Conservation (phyloP, 92 coral and sea anemone genomes). For the Epizoanthus rinbou region DNA sequence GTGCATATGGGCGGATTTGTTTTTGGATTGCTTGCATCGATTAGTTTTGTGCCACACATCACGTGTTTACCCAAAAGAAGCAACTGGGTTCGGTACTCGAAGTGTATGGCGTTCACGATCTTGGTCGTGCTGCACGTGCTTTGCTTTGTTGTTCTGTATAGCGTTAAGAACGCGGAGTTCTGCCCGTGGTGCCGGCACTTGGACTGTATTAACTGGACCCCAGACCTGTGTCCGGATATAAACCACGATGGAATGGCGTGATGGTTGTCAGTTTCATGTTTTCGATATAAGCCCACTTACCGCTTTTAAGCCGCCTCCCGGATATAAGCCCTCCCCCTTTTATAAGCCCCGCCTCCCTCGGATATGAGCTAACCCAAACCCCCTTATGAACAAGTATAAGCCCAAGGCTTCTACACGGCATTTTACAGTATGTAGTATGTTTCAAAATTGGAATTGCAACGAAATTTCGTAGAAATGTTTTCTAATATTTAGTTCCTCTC, state of each 20-base stretch:
- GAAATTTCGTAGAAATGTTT: too few species aligned
- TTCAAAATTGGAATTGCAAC: too few species aligned
- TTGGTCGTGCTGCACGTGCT: constrained; percentile 38
- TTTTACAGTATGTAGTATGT: too few species aligned
- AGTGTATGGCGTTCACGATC: constrained; percentile 32
- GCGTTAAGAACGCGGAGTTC: constrained; percentile 50
- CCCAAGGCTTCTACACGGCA: too few species aligned
- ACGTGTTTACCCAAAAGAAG: constrained; percentile 1
- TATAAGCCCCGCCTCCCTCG: too few species aligned
- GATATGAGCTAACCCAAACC: too few species aligned
- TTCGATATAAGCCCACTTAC: too few species aligned
- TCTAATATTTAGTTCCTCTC: too few species aligned
- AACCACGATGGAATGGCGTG: constrained; percentile 52
- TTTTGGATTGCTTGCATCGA: constrained; percentile 69
- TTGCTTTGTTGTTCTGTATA: constrained; percentile 49
- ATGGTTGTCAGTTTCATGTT: neutral
- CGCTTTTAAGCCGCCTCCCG: too few species aligned
- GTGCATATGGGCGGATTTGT: constrained; percentile 87
- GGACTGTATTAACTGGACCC: constrained; percentile 76
- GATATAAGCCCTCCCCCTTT: too few species aligned
- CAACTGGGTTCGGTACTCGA: constrained; percentile 47
- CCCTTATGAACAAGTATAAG: too few species aligned
- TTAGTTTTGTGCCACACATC: constrained; percentile 52
- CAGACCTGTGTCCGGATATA: constrained; percentile 67
- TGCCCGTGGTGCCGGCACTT: constrained; percentile 63